Evolutionary conservation across 35 echinoderm and acorn worm genomes (phyloP), one percentile per base, ranked within the genome.

Genomic region (Eucidaris tribuloides): DNA sequence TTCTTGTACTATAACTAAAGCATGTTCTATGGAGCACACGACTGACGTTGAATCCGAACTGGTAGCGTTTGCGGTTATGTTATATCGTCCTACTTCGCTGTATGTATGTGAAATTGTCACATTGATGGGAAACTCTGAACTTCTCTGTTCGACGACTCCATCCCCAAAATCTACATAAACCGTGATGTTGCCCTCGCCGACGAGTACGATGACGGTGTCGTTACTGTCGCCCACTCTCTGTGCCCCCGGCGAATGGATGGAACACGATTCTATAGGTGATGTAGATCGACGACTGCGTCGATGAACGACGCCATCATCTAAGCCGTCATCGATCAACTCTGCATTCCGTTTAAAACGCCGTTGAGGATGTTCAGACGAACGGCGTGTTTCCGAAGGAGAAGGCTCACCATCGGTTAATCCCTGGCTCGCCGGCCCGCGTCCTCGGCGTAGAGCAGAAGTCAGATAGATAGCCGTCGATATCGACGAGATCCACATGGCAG

Each of bases 261-360:
- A 60, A 45, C 85, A 88, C 13, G 27, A 36, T 66, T 78, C n/a
- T n/a, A n/a, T n/a, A n/a, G n/a, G n/a, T n/a, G n/a, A 42, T 30
- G 58, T 66, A 7, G 81, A 28, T 30, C 3, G 63, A 1, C 22
- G 20, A 42, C 49, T n/a, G 5, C n/a, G 17, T 33, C 9, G 5
- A 29, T 60, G 42, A 35, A 66, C 17, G 2, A 27, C 7, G 2
- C 1, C 17, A 7, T 77, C 76, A 81, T 88, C 85, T 48, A 44
- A 58, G 38, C 45, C 65, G 13, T 66, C 39, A 27, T 80, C 29
- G 28, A 17, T 39, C 66, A 76, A 88, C 19, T 41, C 42, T 13
- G 55, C 77, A 22, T 37, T 80, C 42, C 33, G 27, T 25, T 59
- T 38, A 70, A 3, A 24, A 6, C n/a, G 64, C 64, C 30, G 64